Evolutionary conservation across 2,797 vertebrate species (phyloP), one percentile per base, ranked within the genome.

Genomic region (Mormyrops attenuatus): DNA sequence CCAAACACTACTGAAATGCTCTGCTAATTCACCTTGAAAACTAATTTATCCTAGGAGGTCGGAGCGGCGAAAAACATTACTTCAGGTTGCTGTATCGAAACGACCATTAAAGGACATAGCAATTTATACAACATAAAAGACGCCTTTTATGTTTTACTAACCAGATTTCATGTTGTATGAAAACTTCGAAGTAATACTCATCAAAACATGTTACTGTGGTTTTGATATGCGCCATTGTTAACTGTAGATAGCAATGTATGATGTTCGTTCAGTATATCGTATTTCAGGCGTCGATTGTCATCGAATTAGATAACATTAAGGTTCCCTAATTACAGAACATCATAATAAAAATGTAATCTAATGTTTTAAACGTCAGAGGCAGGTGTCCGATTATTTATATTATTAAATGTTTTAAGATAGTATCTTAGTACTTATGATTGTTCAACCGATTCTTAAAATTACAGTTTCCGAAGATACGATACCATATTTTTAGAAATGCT

Each of bases 1-100:
- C 8, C 17, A 11, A 85, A 52, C 22, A 49, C 44, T 41, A 52
- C 26, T 52, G 13, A 87, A 60, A 87, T 44, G 52, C 60, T 55
- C 44, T 89, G 77, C 77, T 47, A 89, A 84, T 63, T n/a, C 34
- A 85, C 52, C 60, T 30, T 55, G 57, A 88, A 88, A 90, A 88
- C 63, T 90, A 86, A 22, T 88, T 41, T 77, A 44, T 60, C 38
- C 52, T 90, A 38, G 7, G 22, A 73, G 87, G 85, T 85, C 52
- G 66, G 73, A 89, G 86, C 57, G 34, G 73, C 87, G 30, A 38
- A 80, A 80, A 80, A 44, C 2, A 85, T 89, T 34, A 53, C 49
- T 73, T 66, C 50, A 44, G 26, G 85, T n/a, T 69, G 20, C 38
- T 22, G 13, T 47, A 53, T 47, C n/a, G 52, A 50, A 63, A 52